phyloP scores from a whole-genome alignment of 1,140 invertebrate genomes.

The Bathynomus jamesi region DNA sequence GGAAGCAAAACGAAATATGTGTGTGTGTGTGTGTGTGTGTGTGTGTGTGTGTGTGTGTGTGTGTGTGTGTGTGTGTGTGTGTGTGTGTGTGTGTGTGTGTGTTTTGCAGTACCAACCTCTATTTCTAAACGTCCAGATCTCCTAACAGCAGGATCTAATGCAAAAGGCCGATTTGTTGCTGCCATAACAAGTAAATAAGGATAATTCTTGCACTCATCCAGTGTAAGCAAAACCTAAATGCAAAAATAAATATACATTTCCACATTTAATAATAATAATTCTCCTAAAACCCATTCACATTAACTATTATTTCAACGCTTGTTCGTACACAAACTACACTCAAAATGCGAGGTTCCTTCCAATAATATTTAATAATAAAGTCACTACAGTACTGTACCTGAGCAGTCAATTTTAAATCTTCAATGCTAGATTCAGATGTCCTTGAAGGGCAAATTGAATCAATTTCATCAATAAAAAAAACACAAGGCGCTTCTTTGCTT shows the following conservation, averaged over 20 bases:
- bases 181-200: neutral
- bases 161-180: neutral
- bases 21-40: too few species aligned
- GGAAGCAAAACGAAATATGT: too few species aligned
- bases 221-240: neutral
- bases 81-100: neutral
- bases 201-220: neutral
- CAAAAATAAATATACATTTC: too few species aligned
- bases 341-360: too few species aligned
- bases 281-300: too few species aligned
- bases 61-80: neutral
- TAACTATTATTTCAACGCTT: too few species aligned
- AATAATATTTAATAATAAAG: too few species aligned
- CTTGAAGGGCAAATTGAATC: neutral
- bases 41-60: neutral
- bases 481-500: neutral
- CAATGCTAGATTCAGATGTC: neutral
- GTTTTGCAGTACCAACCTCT: neutral
- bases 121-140: neutral
- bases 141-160: neutral
- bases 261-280: too few species aligned
- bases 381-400: neutral
- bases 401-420: neutral
- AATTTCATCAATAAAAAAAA: constrained; percentile 4
- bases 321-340: too few species aligned